Evolutionary conservation across 2,797 vertebrate genomes (phyloP), one percentile per base, ranked within the genome.

Genomic region (Centropyge bicolor): DNA sequence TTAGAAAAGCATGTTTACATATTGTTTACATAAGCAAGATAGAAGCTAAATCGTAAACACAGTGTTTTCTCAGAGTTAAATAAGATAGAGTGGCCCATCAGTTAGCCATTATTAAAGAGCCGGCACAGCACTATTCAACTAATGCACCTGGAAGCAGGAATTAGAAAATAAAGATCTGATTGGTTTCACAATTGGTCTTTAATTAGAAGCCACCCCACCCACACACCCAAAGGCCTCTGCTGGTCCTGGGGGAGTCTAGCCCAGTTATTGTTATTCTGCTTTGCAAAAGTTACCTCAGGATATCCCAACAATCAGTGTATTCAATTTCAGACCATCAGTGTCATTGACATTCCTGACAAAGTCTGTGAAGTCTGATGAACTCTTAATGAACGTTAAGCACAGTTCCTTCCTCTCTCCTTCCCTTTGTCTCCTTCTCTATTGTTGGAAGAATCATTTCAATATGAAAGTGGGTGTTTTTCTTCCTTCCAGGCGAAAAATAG

Each of bases 31-130:
- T 72, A 84, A 86, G 81, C 76, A 74, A 61, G 62, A 78, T 36
- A n/a, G n/a, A 65, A 71, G 56, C 51, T 82, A 68, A 80, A 82
- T 45, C 74, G 86, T 85, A 83, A 83, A 78, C 74, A 76, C 78
- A 59, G 75, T 84, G 82, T 85, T 89, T 90, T 85, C 41, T 77
- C 19, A 6, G 41, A 75, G 82, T 84, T 90, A 91, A 94, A 92
- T 79, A 87, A 93, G 91, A 95, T 82, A 70, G 91, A 95, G 94
- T 92, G 59, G 86, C 64, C 76, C 59, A 68, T 40, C 46, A 75
- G 82, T 36, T 63, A 54, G 80, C 79, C 85, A 91, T 94, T 94
- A 93, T 73, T 5, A 61, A 88, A 90, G 72, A 91, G 83, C 85
- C 56, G 84, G 79, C 88, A 22, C 90, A 91, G 95, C 94, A 93